Base-by-base conservation (phyloP, 2,888 invertebrate species). In the Agrochola macilenta region DNA sequence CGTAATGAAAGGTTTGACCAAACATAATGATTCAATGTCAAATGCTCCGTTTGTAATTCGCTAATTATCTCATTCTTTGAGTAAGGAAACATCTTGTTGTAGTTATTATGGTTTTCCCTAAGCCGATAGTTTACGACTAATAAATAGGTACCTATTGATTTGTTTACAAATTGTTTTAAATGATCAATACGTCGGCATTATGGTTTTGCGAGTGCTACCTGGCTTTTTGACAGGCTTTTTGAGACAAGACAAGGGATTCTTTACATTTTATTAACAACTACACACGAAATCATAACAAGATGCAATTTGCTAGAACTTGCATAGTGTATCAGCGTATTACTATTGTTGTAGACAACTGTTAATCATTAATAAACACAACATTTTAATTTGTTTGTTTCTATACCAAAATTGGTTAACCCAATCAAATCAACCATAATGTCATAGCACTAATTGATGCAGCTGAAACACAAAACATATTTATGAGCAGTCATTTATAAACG, bases 31-130 rank as follows among this genome's bases (percentile, higher is more conserved):
- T 61, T 63, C 68, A 78, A 78, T 75, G 69, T n/a, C 70, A 64
- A 49, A 49, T 20, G 8, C 5, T 57, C 49, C 4, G 14, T 30
- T 49, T 46, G 23, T 35, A 64, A 57, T 72, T 77, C 9, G 26
- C 57, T 54, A 81, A 68, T 71, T 74, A 74, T 64, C 69, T 60
- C 49, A 69, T 81, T 69, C 57, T 61, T 58, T 61, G 39, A 76
- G 49, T 26, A 69, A 76, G 39, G 74, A 84, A 81, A 74, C 17
- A 65, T 63, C 63, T 66, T 52, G 57, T 57, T 68, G 58, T 30
- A 12, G 8, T 60, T 46, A 17, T 20, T 46, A 61, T 30, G 17
- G 43, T 66, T 84, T 75, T 75, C 74, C 69, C 70, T 66, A 26
- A 78, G 8, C 17, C 43, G 12, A 57, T 76, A 60, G 60, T 54